Evolutionary conservation across 2,113 vertebrate species (phyloP), one percentile per base, ranked within the genome.

Genomic region (Melierax canorus): DNA sequence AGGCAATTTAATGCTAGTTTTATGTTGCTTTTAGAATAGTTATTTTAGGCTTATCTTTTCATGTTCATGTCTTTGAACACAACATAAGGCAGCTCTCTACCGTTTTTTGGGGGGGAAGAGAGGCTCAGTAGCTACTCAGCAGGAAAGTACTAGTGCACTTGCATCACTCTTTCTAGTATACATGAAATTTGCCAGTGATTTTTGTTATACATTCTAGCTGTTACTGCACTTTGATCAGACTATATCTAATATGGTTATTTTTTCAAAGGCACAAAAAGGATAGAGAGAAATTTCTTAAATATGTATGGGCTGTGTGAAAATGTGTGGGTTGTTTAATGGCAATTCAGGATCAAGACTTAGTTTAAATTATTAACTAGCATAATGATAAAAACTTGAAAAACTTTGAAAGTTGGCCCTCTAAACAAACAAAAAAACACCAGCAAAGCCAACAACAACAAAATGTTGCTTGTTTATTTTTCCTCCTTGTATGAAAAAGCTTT

Each of bases 31-130:
- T 92, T 84, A 48, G 45, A 74, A 55, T 86, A 43, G 36, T 91
- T 97, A 88, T 90, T 94, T 94, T 84, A 75, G 73, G 64, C 76
- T 94, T 97, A 83, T 91, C 73, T 91, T 87, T 79, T 91, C 32
- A 58, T 58, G 66, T 87, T 76, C 32, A 2, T 73, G 48, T 78
- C 53, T 94, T 89, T 91, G 86, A 81, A 76, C 56, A 84, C 13
- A 72, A 62, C 26, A 34, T 66, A 82, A 89, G 76, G 94, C 69
- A 64, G 48, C 36, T 91, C 83, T 80, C 62, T 64, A 2, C 76
- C 92, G 80, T 84, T 94, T 96, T 77, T 68, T 91, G 76, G 82
- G 66, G 86, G 73, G 83, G 76, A 89, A 87, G 91, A 81, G 69
- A 75, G 69, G 62, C 68, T 94, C 26, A 27, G 80, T 91, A 95